Evolutionary conservation across 2,113 vertebrate genomes (phyloP), one percentile per base, ranked within the genome.

Genomic region (Hippocampus guttulatus): DNA sequence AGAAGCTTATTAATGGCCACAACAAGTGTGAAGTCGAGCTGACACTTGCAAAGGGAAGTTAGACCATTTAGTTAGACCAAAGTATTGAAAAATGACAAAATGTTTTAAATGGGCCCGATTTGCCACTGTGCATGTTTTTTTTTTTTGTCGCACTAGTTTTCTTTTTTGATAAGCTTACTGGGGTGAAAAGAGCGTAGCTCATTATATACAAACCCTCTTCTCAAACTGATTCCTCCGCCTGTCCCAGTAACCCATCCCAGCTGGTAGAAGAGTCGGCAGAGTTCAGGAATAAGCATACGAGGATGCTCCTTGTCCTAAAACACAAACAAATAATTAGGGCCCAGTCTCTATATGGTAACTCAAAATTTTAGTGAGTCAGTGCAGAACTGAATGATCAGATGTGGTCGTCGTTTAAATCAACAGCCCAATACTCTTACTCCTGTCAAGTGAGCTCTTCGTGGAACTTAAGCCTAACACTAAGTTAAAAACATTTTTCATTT

Each of bases 161-260:
- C 21, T n/a, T n/a, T 55, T 25, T 25, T 55, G 10, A 21, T n/a
- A 23, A 55, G 3, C 25, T 5, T 33, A 27, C 11, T 5, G 27
- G 57, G 25, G 27, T 1, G 15, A 60, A 18, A 33, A 18, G 3
- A 65, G 49, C 7, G 25, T 40, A 65, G 20, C 11, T 64, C 15
- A 9, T 45, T 2, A 68, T 21, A 68, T 60, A 88, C 96, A 76
- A 70, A 98, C 97, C 96, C 95, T 74, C 80, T 88, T 80, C 92
- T 95, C 67, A 99, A 72, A 85, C 96, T 98, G 87, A 99, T 94
- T 73, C 97, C 97, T 74, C 97, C 96, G 63, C 96, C 96, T 18
- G 95, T 99, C 43, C 96, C 96, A 0, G 96, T 99, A 62, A 98
- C 96, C 96, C 96, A 99, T 77, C 96, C 96, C 69, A 98, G 91